Evolutionary conservation across 1,140 invertebrate species (phyloP).

Genomic region (Intoshia linei): DNA sequence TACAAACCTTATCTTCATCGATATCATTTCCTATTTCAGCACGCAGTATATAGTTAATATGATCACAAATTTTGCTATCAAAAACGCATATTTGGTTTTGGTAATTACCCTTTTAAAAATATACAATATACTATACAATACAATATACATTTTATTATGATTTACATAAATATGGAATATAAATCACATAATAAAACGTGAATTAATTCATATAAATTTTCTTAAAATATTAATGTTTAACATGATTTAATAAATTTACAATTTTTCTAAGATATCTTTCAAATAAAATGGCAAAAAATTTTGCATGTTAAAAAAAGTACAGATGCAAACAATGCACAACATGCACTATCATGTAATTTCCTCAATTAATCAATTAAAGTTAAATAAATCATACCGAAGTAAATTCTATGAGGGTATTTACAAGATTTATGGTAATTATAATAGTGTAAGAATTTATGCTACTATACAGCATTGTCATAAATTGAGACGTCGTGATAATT

Average conservation of each 20-base stretch:
- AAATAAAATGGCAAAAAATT: too few relatives aligned
- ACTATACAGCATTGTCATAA: constrained; percentile 14
- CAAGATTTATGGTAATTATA: constrained; percentile 13
- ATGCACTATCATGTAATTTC: too few relatives aligned
- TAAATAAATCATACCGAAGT: constrained; percentile 14
- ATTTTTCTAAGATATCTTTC: neutral
- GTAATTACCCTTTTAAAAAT: constrained; percentile 13
- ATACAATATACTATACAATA: neutral
- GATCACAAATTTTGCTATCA: constrained; percentile 19
- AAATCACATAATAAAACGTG: too few relatives aligned
- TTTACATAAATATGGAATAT: too few relatives aligned
- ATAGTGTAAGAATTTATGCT: constrained; percentile 14
- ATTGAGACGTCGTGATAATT: constrained; percentile 14
- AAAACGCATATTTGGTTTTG: constrained; percentile 15
- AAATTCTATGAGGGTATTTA: constrained; percentile 16
- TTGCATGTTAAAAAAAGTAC: too few relatives aligned
- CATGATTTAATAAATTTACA: too few relatives aligned
- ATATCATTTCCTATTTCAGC: constrained; percentile 13
- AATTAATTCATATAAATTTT: too few relatives aligned
- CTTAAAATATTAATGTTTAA: too few relatives aligned
- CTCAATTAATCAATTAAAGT: too few relatives aligned
- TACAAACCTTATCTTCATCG: constrained; percentile 13
- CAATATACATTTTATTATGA: too few relatives aligned
- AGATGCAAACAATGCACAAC: too few relatives aligned
- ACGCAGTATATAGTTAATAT: constrained; percentile 18